Evolutionary conservation across 2,888 invertebrate species (phyloP).

Genomic region (Parthenolecanium corni): DNA sequence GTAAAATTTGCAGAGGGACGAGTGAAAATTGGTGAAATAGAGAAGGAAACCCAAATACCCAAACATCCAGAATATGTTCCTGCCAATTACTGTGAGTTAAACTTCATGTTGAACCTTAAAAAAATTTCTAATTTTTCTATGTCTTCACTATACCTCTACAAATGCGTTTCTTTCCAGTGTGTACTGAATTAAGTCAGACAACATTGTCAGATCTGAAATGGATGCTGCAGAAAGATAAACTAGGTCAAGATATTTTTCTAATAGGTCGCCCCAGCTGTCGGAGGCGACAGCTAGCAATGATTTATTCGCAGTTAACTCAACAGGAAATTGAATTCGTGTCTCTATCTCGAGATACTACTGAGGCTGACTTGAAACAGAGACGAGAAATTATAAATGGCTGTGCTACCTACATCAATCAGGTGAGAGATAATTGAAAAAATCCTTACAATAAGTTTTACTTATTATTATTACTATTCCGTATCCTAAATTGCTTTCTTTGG

Average conservation of each 20-base stretch:
- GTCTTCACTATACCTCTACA: neutral
- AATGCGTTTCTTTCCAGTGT: slow-evolving; percentile 38
- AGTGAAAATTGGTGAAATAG: slow-evolving; percentile 63
- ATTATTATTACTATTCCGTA: too few relatives aligned
- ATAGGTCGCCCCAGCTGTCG: slow-evolving; percentile 81
- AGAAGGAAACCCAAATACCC: slow-evolving; percentile 50
- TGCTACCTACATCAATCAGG: slow-evolving; percentile 88
- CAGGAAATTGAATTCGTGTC: slow-evolving; percentile 88
- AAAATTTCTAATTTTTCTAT: slow-evolving; percentile 17
- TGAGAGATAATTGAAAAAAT: too few relatives aligned
- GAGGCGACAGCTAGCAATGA: slow-evolving; percentile 70
- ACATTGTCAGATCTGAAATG: slow-evolving; percentile 73
- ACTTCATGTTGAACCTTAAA: neutral
- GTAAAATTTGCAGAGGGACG: slow-evolving; percentile 31
- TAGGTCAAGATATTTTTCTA: slow-evolving; percentile 91
- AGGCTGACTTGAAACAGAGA: slow-evolving; percentile 90
- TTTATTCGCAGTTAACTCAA: slow-evolving; percentile 77
- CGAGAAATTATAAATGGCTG: slow-evolving; percentile 80
- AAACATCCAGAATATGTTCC: slow-evolving; percentile 74
- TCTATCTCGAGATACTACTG: slow-evolving; percentile 88
- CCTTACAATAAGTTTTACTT: too few relatives aligned
- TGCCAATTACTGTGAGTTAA: slow-evolving; percentile 59
- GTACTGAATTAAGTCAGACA: slow-evolving; percentile 54
- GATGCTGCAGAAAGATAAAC: slow-evolving; percentile 89
- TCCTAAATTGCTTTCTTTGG: too few relatives aligned